A percentile compares a stretch with the other conserved stretches of the same genome.
phyloP scores from a whole-genome alignment of 1,140 invertebrate genomes.

The Rhysida immarginata region DNA sequence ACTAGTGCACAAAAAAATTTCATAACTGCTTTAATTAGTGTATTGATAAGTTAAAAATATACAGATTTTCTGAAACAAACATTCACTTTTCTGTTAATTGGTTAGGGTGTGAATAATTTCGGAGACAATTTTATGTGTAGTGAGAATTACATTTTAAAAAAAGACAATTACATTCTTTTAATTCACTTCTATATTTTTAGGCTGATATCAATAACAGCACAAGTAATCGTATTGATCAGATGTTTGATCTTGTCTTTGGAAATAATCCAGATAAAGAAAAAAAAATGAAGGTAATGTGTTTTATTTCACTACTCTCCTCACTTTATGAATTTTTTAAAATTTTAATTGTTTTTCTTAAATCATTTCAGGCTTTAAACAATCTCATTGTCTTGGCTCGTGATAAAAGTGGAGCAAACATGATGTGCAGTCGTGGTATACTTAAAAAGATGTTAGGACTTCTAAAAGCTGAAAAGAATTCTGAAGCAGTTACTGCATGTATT shows the following conservation, averaged over 20 bases:
- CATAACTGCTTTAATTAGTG: too few species aligned
- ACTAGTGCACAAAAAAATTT: too few species aligned
- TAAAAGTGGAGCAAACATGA: slow-evolving; percentile 55
- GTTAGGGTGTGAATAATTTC: too few species aligned
- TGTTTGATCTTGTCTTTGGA: slow-evolving; percentile 34
- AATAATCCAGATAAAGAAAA: slow-evolving; percentile 22
- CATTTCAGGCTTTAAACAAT: slow-evolving; percentile 65
- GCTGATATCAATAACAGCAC: slow-evolving; percentile 31
- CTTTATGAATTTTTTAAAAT: neutral
- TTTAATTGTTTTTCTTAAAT: neutral
- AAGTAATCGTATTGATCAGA: slow-evolving; percentile 30
- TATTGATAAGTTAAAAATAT: too few species aligned
- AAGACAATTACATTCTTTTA: neutral
- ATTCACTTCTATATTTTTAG: slow-evolving; percentile 15
- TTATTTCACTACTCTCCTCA: neutral
- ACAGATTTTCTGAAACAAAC: too few species aligned
- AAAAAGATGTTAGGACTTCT: slow-evolving; percentile 49
- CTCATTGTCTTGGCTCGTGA: slow-evolving; percentile 79
- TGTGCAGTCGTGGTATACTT: slow-evolving; percentile 46
- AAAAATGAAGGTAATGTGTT: slow-evolving; percentile 23
- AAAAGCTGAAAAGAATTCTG: slow-evolving; percentile 57
- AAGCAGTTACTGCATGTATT: slow-evolving; percentile 43
- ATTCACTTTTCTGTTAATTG: too few species aligned
- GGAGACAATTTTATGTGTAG: too few species aligned
- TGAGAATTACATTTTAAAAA: slow-evolving; percentile 12